These are phyloP conservation scores for Antedon bifida DNA, from an alignment of 35 echinoderm and acorn worm genomes.

Conservation along the genomic window DNA sequence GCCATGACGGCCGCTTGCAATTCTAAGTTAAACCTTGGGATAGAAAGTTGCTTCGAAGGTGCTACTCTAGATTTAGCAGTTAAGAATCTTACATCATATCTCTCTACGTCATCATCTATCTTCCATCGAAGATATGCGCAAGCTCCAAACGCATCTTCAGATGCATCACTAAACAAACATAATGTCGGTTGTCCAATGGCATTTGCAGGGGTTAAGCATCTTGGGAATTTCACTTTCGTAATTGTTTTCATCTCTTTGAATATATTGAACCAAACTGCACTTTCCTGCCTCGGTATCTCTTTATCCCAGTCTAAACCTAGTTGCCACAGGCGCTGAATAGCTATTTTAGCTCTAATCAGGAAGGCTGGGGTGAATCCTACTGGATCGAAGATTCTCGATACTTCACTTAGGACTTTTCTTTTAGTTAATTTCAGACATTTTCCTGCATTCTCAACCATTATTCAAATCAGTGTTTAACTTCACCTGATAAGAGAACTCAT, in stretches of 20 bases:
- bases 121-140: slow-evolving; percentile 43
- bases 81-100: not conserved
- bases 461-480: not conserved
- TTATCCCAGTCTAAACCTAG: slow-evolving; percentile 43
- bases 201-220: slow-evolving; percentile 30
- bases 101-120: not conserved
- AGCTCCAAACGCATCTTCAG: slow-evolving; percentile 47
- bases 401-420: slow-evolving; percentile 28
- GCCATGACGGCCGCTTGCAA: slow-evolving; percentile 14
- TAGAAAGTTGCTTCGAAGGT: slow-evolving; percentile 10
- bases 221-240: slow-evolving; percentile 6
- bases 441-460: not conserved
- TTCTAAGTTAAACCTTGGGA: not conserved
- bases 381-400: slow-evolving; percentile 38
- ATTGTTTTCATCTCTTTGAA: slow-evolving; percentile 44
- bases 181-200: slow-evolving; percentile 10
- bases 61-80: slow-evolving; percentile 17
- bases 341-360: slow-evolving; percentile 49
- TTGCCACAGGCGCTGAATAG: slow-evolving; percentile 50
- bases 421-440: slow-evolving; percentile 18
- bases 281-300: not conserved
- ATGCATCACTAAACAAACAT: slow-evolving; percentile 45
- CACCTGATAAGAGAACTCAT: too few relatives aligned
- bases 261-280: slow-evolving; percentile 6
- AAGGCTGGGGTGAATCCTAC: slow-evolving; percentile 54